These are phyloP conservation scores for Perca schrenkii DNA, from an alignment of 2,113 vertebrate genomes.

Conservation along the genomic window DNA sequence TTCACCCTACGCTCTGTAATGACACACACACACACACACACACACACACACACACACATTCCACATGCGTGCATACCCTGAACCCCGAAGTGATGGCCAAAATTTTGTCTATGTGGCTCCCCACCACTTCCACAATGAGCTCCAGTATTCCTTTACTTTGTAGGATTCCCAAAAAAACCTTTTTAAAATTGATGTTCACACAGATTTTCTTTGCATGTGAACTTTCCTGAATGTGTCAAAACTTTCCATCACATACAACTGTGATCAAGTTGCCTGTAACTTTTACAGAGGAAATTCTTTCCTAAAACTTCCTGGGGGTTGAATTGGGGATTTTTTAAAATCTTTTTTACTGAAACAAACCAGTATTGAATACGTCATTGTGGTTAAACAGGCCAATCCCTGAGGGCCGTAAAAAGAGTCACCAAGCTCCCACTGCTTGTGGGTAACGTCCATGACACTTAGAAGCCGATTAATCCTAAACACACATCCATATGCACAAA, in stretches of 20 bases:
- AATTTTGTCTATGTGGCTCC: conserved; percentile 45
- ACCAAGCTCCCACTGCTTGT: conserved; percentile 29
- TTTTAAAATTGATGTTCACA: conserved; percentile 31
- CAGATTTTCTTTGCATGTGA: conserved; percentile 43
- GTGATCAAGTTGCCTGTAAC: conserved; percentile 55
- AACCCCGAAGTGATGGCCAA: conserved; percentile 16
- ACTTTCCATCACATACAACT: conserved; percentile 44
- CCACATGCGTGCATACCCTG: too few species aligned
- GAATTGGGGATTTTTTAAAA: conserved; percentile 46
- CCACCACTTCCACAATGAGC: conserved; percentile 60
- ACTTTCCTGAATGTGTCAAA: conserved; percentile 41
- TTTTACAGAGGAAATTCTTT: conserved; percentile 67
- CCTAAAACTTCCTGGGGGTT: conserved; percentile 48
- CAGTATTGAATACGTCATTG: conserved; percentile 58
- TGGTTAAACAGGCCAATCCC: conserved; percentile 34
- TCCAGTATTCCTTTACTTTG: conserved; percentile 55
- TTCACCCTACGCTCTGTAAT: too few species aligned
- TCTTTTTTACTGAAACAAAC: conserved; percentile 57
- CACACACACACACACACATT: too few species aligned
- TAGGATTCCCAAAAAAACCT: conserved; percentile 43
- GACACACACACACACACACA: too few species aligned
- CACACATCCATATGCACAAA: not conserved
- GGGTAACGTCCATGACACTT: conserved; percentile 26
- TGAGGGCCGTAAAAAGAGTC: conserved; percentile 34
- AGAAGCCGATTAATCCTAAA: not conserved